Evolutionary conservation across 2,797 vertebrate species (phyloP), one percentile per base, ranked within the genome.

Genomic region (Anguilla obscura): DNA sequence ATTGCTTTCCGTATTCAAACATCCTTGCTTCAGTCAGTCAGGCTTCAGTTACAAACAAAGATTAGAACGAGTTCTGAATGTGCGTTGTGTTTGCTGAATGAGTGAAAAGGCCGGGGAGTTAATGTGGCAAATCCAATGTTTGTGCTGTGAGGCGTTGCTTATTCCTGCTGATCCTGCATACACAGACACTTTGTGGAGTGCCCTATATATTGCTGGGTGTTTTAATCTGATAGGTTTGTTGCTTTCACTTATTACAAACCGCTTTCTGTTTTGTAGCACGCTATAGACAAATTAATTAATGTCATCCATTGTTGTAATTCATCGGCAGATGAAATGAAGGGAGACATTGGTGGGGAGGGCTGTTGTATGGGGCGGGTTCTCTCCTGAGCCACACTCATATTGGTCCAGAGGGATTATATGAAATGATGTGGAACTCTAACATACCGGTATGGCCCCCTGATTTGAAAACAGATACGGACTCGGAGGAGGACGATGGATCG

Each of bases 391-490:
- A 86, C 24, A 9, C 40, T 74, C 24, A 30, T 74, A 74, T 66
- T 50, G 45, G 30, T 86, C 30, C 63, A n/a, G 36, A 74, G 40
- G 63, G 63, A 18, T 36, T 85, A 33, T 50, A 27, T 52, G 50
- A 45, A 84, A 16, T 54, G 50, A n/a, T 16, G 56, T 58, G 52
- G 27, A 85, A 16, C 16, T 85, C 84, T 85, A 60, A 85, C 84
- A 12, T 66, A 27, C 27, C 50, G n/a, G 4, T 58, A 27, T 84
- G 24, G 54, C 71, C n/a, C 71, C 45, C 58, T 87, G 30, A 76
- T 87, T 89, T 63, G 93, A 94, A 86, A 52, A 60, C 96, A 99
- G 98, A 98, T 97, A 98, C 98, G 0, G 98, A 99, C 92, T 98
- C 98, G 18, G 98, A 99, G 94, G 98, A 96, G 87, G 97, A 97